Evolutionary conservation across 1,140 invertebrate genomes (phyloP), one percentile per base, ranked within the genome.

Genomic region (Rhyacophila brunnea): DNA sequence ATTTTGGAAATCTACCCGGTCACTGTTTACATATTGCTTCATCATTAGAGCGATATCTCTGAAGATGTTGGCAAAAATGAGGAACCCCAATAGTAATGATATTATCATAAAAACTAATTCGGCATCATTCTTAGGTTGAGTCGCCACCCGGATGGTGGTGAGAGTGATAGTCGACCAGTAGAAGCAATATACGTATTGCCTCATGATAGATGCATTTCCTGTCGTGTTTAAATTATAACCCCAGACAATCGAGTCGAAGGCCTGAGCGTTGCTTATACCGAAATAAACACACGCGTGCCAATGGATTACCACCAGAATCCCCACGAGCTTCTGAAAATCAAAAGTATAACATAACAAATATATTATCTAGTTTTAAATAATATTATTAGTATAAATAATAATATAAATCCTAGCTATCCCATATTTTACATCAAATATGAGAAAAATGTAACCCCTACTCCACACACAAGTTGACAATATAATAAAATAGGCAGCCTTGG

Each of bases 261-360:
- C 95, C 23, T 98, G 90, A 14, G 83, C 84, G 66, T 90, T 91
- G 72, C 93, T 96, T 56, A 98, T 93, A 43, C 87, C 89, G 71
- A 96, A 98, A 76, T 96, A 98, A 60, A 96, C 81, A 72, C 95
- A 98, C 6, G 92, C 94, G 75, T 97, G 97, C 95, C 95, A 98
- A 72, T 98, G 95, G 62, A 98, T 98, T 38, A 98, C 85, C 38
- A 98, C 87, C 23, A 97, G 80, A 56, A 98, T 96, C 61, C 91
- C 92, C 70, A 96, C 82, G 11, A 97, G 85, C 40, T 87, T 84
- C 77, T 83, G 67, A 38, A 75, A 75, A 48, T 49, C 28, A 54
- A 35, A 50, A 5, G 19, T 3, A 15, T 10, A n/a, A n/a, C n/a
- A n/a, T n/a, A n/a, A n/a, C n/a, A n/a, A n/a, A n/a, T n/a, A n/a